Conservation (phyloP, 1,140 invertebrate genomes). For the Linepithema humile region DNA sequence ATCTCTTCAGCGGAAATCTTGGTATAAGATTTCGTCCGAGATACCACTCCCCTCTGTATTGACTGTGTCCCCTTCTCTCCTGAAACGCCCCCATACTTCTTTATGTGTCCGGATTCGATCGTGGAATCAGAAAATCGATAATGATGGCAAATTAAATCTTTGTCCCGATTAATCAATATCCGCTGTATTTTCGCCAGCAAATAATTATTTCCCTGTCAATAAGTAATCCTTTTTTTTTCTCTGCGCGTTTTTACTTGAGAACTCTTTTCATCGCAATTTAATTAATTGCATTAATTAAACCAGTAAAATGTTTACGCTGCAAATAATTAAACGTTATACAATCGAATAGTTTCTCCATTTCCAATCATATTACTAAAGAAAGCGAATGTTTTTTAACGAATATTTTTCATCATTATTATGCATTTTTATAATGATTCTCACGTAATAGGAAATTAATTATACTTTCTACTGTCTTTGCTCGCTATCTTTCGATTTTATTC, state of each 20-base stretch:
- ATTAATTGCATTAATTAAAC: slow-evolving; percentile 17
- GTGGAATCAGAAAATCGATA: not conserved
- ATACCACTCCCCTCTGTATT: not conserved
- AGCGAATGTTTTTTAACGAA: too few relatives aligned
- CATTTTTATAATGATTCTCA: not conserved
- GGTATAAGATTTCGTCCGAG: slow-evolving; percentile 48
- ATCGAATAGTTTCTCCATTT: not conserved
- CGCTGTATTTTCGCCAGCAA: not conserved
- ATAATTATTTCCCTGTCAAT: slow-evolving; percentile 9
- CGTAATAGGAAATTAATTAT: not conserved
- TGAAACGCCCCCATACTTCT: not conserved
- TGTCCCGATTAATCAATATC: not conserved
- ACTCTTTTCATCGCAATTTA: not conserved
- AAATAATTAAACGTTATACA: slow-evolving; percentile 2
- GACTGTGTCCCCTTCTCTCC: not conserved
- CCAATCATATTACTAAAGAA: not conserved
- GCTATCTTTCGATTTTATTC: not conserved
- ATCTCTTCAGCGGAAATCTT: slow-evolving; percentile 47
- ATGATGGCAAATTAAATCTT: not conserved
- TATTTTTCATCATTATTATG: not conserved
- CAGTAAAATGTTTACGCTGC: not conserved
- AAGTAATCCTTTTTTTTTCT: not conserved
- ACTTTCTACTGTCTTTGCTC: too few relatives aligned
- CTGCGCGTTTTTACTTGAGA: not conserved
- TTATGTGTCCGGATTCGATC: not conserved